A percentile compares a stretch with the other conserved stretches of the same genome.
phyloP scores from a whole-genome alignment of 2,113 vertebrate genomes.

The Bos javanicus region DNA sequence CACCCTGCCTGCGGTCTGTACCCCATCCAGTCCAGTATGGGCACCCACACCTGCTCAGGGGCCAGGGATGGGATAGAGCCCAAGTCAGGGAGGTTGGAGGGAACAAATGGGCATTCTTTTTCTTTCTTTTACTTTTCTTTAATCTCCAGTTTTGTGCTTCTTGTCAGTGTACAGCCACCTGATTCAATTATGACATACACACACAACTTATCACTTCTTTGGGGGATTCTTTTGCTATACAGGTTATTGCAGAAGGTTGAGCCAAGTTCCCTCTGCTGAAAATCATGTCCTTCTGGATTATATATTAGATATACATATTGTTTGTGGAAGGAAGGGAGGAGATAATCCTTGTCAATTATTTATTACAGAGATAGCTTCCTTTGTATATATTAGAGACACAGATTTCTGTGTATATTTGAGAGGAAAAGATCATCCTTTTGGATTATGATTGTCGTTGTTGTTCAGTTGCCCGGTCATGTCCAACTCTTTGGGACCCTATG shows the following conservation, averaged over 20 bases:
- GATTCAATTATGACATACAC: neutral
- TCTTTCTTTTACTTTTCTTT: neutral
- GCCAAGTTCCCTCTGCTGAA: neutral
- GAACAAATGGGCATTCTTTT: neutral
- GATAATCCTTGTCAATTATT: neutral
- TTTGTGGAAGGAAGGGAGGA: neutral
- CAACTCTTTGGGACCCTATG: neutral
- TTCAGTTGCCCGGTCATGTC: neutral
- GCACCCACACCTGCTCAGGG: neutral
- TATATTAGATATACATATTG: neutral
- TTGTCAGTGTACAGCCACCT: neutral
- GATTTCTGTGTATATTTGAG: neutral
- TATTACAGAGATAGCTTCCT: neutral
- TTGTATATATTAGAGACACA: neutral
- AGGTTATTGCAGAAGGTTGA: neutral
- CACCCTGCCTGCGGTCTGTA: fast-evolving
- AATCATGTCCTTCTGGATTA: neutral
- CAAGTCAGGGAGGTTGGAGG: neutral
- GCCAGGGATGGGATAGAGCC: neutral
- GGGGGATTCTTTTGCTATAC: neutral
- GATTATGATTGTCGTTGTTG: neutral
- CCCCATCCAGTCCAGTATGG: neutral
- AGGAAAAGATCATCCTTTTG: neutral
- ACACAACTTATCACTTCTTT: neutral
- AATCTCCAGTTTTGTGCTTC: neutral